These are phyloP conservation scores for Beroe forskalii DNA, from an alignment of 37 sponge, comb jelly and placozoan genomes.

Conservation along the genomic window DNA sequence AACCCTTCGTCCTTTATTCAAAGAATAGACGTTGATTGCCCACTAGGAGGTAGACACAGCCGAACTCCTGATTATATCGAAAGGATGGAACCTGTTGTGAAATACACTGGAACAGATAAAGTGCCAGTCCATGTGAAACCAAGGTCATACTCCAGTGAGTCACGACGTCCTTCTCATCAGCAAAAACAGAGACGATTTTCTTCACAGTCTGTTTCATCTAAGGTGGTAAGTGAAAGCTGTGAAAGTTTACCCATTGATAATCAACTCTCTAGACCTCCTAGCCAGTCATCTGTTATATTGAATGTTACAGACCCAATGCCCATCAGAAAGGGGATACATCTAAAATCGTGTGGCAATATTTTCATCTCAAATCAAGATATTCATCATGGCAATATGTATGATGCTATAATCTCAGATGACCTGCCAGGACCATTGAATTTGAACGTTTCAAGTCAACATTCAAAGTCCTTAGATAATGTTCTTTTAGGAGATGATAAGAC, in stretches of 20 bases:
- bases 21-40: neutral
- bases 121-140: neutral
- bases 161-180: neutral
- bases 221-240: neutral
- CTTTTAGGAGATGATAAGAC: neutral
- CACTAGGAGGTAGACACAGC: neutral
- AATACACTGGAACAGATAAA: neutral
- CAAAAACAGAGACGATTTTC: neutral
- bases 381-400: no score
- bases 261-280: neutral
- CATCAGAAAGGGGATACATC: neutral
- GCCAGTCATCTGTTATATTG: neutral
- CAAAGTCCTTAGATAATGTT: neutral
- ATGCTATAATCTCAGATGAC: no score
- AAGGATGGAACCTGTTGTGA: neutral
- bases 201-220: neutral
- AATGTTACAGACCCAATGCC: neutral
- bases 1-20: no score
- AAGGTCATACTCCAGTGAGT: neutral
- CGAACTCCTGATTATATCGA: constrained; percentile 48
- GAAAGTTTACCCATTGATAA: neutral
- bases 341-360: neutral
- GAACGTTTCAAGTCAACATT: neutral
- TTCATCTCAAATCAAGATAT: neutral
- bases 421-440: no score